Evolutionary conservation across 1,140 invertebrate genomes (phyloP).

Genomic region (Leptonema lineaticorne): DNA sequence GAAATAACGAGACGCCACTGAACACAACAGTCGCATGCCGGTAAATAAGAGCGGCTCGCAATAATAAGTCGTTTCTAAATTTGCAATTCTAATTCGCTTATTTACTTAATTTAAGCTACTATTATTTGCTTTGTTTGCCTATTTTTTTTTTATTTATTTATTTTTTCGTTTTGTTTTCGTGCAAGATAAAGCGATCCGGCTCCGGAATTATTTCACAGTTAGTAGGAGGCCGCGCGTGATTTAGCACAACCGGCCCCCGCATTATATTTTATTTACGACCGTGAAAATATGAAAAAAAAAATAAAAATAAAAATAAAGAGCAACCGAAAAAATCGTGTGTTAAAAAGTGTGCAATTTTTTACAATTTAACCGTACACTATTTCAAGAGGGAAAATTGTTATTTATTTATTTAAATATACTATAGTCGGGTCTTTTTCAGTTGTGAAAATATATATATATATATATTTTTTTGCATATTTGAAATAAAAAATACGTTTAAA

Average conservation of each 20-base stretch:
- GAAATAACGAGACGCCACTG: slow-evolving; percentile 28
- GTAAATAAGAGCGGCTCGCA: slow-evolving; percentile 38
- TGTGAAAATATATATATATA: too few relatives aligned
- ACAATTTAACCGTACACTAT: too few relatives aligned
- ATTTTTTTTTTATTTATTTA: too few relatives aligned
- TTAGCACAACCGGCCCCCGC: neutral
- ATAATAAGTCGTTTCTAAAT: slow-evolving; percentile 40
- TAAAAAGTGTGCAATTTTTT: too few relatives aligned
- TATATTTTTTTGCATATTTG: too few relatives aligned
- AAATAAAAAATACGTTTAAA: too few relatives aligned
- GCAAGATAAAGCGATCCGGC: neutral
- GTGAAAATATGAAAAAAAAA: neutral
- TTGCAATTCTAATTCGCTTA: slow-evolving; percentile 42
- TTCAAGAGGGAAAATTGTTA: too few relatives aligned
- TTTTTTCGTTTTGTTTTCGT: neutral
- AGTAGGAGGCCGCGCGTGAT: neutral
- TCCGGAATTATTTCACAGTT: neutral
- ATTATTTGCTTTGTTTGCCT: slow-evolving; percentile 1
- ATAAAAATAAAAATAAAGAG: neutral
- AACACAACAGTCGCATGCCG: slow-evolving; percentile 8
- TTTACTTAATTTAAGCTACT: slow-evolving; percentile 41
- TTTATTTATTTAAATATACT: too few relatives aligned
- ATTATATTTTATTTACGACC: neutral
- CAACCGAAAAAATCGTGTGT: too few relatives aligned
- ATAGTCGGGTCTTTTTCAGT: too few relatives aligned